Evolutionary conservation across 1,140 invertebrate species (phyloP), one percentile per base, ranked within the genome.

Genomic region (Aphelenchoides besseyi): DNA sequence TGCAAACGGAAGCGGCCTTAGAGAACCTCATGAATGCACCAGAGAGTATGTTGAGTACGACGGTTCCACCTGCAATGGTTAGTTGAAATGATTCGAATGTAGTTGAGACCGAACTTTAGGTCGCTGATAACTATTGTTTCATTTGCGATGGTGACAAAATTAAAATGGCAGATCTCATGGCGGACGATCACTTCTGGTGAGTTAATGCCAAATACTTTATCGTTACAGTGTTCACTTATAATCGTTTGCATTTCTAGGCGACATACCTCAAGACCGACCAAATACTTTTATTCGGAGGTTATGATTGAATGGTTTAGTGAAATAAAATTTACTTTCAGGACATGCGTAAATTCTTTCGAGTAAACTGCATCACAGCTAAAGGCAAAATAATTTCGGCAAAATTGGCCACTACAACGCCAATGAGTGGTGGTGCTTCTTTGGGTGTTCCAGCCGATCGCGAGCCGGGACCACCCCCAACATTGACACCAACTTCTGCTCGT

Each of bases 151-250:
- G 81, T 41, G 83, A 83, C 53, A 36, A 75, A 26, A 79, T 83
- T 28, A 32, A 75, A 52, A 82, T 82, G 77, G 79, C 69, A 33
- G 83, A 83, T 63, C 82, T 83, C 32, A 76, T 84, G 66, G 81
- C 81, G 12, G 82, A 83, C 62, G 80, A 85, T 57, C 82, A 83
- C 28, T 84, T 79, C 79, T 84, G 83, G 83, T 54, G 78, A 48
- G 41, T 16, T 12, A 48, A 48, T 23, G 41, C n/a, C n/a, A n/a
- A n/a, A n/a, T n/a, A n/a, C n/a, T n/a, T n/a, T n/a, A n/a, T n/a
- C n/a, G n/a, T n/a, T n/a, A n/a, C n/a, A n/a, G n/a, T 12, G 41
- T 48, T 12, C 41, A 48, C 23, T 23, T 48, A 48, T 12, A 48
- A 48, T 48, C 12, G 23, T 48, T 23, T 48, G 12, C 23, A 16